phyloP scores from a whole-genome alignment of 2,888 invertebrate genomes.

The Agrilus cyanescens region DNA sequence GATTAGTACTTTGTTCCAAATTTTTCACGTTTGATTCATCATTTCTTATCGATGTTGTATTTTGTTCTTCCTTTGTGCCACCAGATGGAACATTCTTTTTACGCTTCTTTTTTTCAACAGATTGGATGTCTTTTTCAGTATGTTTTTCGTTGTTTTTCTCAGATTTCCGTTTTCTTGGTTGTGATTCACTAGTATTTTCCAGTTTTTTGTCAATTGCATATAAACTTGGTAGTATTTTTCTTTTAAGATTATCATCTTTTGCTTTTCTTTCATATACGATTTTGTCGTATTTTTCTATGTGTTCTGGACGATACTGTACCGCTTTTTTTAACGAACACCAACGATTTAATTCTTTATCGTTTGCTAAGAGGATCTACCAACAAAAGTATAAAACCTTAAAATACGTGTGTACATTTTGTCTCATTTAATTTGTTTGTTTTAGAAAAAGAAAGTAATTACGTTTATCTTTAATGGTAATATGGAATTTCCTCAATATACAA shows the following conservation, averaged over 20 bases:
- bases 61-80: slow-evolving; percentile 23
- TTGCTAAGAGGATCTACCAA: slow-evolving; percentile 72
- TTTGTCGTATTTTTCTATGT: slow-evolving; percentile 70
- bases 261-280: slow-evolving; percentile 64
- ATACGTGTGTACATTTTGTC: too few species aligned
- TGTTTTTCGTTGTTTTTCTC: not conserved
- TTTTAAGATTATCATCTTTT: slow-evolving; percentile 60
- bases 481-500: too few species aligned
- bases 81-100: slow-evolving; percentile 10
- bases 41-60: slow-evolving; percentile 10
- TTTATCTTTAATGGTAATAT: too few species aligned
- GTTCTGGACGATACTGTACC: slow-evolving; percentile 61
- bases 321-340: slow-evolving; percentile 92
- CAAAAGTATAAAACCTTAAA: slow-evolving; percentile 12
- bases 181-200: slow-evolving; percentile 1
- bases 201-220: slow-evolving; percentile 39
- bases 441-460: too few species aligned
- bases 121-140: slow-evolving; percentile 5
- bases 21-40: slow-evolving; percentile 14
- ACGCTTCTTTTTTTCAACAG: slow-evolving; percentile 8
- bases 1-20: slow-evolving; percentile 11
- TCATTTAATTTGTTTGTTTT: too few species aligned
- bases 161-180: slow-evolving; percentile 4
- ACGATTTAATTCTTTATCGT: slow-evolving; percentile 86
- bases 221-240: slow-evolving; percentile 66